Evolutionary conservation across 1,140 invertebrate genomes (phyloP).

Genomic region (Monomorium pharaonis): DNA sequence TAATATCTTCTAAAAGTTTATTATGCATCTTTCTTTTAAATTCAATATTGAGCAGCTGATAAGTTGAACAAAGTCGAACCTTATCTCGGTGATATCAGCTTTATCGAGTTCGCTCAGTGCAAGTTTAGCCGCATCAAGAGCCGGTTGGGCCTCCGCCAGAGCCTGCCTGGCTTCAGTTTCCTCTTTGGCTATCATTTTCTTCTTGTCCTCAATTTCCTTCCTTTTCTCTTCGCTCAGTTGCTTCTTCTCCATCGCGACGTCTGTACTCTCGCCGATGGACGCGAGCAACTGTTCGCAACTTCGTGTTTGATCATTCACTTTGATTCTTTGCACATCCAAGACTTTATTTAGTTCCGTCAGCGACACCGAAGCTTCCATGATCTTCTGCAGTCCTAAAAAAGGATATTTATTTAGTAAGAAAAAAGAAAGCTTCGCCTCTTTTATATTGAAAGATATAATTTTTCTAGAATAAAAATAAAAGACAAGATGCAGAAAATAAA

Average conservation of each 20-base stretch:
- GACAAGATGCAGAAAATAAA: background rate
- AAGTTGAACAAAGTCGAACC: constrained; percentile 75
- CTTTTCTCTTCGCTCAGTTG: constrained; percentile 91
- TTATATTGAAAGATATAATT: background rate
- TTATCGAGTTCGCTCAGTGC: constrained; percentile 94
- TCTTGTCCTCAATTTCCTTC: constrained; percentile 92
- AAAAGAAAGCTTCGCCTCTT: background rate
- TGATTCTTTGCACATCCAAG: constrained; percentile 90
- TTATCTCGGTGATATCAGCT: constrained; percentile 95
- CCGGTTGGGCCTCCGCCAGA: constrained; percentile 92
- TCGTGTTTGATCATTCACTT: constrained; percentile 90
- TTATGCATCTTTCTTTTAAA: background rate
- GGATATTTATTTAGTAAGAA: constrained; percentile 83
- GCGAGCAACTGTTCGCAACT: constrained; percentile 90
- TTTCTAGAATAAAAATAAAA: background rate
- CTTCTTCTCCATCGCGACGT: constrained; percentile 91
- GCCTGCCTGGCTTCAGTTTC: constrained; percentile 93
- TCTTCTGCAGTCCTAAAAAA: constrained; percentile 89
- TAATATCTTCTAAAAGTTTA: background rate
- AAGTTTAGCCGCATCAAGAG: constrained; percentile 91
- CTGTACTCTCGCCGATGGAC: constrained; percentile 88
- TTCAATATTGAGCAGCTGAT: background rate
- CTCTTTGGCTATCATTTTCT: constrained; percentile 90
- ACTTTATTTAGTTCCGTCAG: constrained; percentile 90
- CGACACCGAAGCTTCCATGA: constrained; percentile 91